Percentiles rank a stretch among this genome's conserved stretches.
phyloP scores from a whole-genome alignment of 2,888 invertebrate species.

The Camponotus fellah region DNA sequence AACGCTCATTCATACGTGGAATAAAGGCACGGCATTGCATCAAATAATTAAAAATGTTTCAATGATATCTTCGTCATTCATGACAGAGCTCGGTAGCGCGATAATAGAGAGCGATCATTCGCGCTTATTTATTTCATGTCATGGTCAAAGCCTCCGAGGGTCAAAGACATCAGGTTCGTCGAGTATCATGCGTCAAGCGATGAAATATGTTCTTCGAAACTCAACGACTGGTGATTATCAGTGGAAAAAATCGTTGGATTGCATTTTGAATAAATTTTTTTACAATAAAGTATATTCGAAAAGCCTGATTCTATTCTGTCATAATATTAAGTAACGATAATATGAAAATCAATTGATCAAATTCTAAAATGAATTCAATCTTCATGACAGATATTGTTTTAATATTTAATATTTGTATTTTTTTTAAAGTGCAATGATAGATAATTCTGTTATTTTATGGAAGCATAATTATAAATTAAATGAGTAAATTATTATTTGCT shows the following conservation, averaged over 20 bases:
- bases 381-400: slow-evolving; percentile 3
- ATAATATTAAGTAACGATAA: neutral
- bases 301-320: neutral
- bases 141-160: slow-evolving; percentile 72
- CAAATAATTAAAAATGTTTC: slow-evolving; percentile 20
- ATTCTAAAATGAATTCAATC: neutral
- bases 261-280: neutral
- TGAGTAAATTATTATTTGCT: neutral
- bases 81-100: slow-evolving; percentile 53
- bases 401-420: neutral
- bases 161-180: slow-evolving; percentile 71
- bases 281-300: neutral
- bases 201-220: slow-evolving; percentile 1
- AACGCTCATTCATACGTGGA: neutral
- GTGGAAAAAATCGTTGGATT: neutral
- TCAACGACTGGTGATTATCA: neutral
- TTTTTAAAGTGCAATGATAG: neutral
- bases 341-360: neutral
- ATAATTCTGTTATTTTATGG: neutral
- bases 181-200: slow-evolving; percentile 21
- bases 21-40: slow-evolving; percentile 13
- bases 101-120: slow-evolving; percentile 66
- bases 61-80: slow-evolving; percentile 49
- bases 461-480: neutral
- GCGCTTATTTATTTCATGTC: slow-evolving; percentile 72